These are phyloP conservation scores for Crotalus tigris DNA, from an alignment of 2,113 vertebrate species.

Conservation along the genomic window DNA sequence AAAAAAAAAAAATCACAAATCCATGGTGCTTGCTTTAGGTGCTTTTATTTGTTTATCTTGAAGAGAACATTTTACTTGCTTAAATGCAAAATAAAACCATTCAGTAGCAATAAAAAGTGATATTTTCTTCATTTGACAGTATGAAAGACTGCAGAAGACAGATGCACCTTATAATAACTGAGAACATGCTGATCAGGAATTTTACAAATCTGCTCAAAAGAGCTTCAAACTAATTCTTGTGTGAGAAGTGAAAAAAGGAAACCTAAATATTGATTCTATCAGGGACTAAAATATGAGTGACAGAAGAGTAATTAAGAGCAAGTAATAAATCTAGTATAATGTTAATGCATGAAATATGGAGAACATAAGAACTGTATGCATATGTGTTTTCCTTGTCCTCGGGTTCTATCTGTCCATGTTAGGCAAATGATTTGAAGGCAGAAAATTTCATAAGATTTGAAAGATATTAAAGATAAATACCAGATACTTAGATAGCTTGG, in stretches of 20 bases:
- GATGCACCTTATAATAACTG: background rate
- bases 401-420: background rate
- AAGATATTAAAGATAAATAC: background rate
- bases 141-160: background rate
- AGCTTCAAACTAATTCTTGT: background rate
- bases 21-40: slow-evolving; percentile 74
- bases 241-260: background rate
- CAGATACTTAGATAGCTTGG: background rate
- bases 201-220: background rate
- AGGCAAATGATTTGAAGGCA: background rate
- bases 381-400: background rate
- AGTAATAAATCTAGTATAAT: background rate
- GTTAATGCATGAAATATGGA: background rate
- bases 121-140: background rate
- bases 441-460: background rate
- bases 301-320: background rate
- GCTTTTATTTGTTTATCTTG: slow-evolving; percentile 80
- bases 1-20: slow-evolving; percentile 81
- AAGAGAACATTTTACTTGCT: slow-evolving; percentile 86
- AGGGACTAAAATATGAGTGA: background rate
- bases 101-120: background rate
- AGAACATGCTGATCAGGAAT: background rate
- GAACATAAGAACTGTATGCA: background rate
- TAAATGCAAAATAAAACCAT: slow-evolving; percentile 48
- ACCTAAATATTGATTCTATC: background rate